phyloP scores from a whole-genome alignment of 2,888 invertebrate species.

The Azorinus chamasolen region DNA sequence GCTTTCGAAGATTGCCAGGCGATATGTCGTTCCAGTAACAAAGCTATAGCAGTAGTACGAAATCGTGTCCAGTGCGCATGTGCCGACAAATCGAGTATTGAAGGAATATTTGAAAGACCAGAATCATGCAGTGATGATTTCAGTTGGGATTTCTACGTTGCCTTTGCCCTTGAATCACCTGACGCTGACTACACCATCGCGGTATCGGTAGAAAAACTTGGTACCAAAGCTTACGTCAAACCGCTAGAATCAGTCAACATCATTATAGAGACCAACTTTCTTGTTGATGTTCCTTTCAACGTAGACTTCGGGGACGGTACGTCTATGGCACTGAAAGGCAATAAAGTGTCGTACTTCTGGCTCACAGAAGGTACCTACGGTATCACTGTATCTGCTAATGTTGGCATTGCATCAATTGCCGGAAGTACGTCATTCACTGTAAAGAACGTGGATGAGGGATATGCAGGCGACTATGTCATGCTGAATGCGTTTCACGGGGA shows the following conservation, averaged over 20 bases:
- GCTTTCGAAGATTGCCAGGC: conserved; percentile 58
- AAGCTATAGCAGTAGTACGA: conserved; percentile 52
- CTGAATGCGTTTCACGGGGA: conserved; percentile 61
- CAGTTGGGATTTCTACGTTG: conserved; percentile 68
- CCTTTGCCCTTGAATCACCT: conserved; percentile 47
- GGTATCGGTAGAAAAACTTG: conserved; percentile 56
- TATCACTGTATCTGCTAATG: conserved; percentile 66
- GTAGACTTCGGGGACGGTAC: conserved; percentile 81
- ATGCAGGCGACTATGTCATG: conserved; percentile 69
- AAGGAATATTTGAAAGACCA: background rate
- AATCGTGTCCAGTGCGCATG: conserved; percentile 58
- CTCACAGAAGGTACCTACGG: conserved; percentile 69
- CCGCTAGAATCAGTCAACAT: conserved; percentile 80
- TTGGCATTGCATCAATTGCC: conserved; percentile 63
- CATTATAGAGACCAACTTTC: conserved; percentile 61
- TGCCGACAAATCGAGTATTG: conserved; percentile 14
- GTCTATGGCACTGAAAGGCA: conserved; percentile 43
- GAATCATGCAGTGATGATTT: conserved; percentile 28
- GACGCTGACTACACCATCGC: conserved; percentile 57
- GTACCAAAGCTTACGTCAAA: conserved; percentile 74
- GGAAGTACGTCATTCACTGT: conserved; percentile 68
- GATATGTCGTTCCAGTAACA: conserved; percentile 45
- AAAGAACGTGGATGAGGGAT: conserved; percentile 75
- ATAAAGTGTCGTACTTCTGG: conserved; percentile 77
- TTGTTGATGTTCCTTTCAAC: conserved; percentile 65